Conservation (phyloP, 2,797 vertebrate genomes). For the Onychomys arenicola region DNA sequence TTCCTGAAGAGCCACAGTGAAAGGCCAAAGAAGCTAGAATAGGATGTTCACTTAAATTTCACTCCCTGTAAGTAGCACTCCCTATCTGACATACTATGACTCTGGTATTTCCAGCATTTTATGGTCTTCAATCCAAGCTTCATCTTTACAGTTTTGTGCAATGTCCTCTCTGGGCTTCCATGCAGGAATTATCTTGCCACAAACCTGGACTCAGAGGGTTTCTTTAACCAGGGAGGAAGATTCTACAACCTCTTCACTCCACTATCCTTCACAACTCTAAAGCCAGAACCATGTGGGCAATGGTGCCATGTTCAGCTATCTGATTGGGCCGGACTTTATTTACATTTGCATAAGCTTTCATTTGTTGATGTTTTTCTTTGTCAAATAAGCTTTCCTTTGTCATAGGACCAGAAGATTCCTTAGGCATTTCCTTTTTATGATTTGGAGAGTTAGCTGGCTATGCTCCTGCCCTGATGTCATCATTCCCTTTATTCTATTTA, state of each 20-base stretch:
- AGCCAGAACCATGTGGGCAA: neutral
- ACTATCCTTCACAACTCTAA: neutral
- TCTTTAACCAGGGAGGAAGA: neutral
- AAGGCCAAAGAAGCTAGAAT: neutral
- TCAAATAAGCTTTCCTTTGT: neutral
- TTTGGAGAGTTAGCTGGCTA: neutral
- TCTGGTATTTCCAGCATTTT: neutral
- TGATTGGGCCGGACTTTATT: neutral
- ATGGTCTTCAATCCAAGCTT: neutral
- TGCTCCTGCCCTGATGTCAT: too few relatives aligned
- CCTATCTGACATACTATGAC: neutral
- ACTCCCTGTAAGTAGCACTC: neutral
- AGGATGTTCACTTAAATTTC: neutral
- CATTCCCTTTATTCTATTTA: neutral
- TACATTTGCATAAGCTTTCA: neutral
- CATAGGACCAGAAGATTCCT: neutral
- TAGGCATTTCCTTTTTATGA: neutral
- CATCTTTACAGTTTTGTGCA: neutral
- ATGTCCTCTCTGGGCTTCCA: neutral
- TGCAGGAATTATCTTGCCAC: neutral
- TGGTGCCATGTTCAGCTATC: neutral
- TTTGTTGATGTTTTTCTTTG: neutral
- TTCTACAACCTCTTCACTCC: neutral
- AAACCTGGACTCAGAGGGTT: neutral
- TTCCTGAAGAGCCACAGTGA: neutral